Conservation (phyloP, 2,797 vertebrate genomes). For the Chelon auratus region DNA sequence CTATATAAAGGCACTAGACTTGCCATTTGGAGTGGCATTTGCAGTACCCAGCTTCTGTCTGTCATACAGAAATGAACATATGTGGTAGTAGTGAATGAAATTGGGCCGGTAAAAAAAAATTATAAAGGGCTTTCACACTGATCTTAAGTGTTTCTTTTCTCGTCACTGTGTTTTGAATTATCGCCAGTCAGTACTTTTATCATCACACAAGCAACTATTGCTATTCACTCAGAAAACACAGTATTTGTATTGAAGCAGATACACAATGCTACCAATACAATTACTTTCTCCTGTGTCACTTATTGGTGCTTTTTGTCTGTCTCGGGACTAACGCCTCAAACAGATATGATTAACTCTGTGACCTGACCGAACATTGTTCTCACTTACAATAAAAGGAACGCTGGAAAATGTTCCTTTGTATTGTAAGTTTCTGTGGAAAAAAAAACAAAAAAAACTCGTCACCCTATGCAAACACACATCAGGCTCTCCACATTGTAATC, state of each 20-base stretch:
- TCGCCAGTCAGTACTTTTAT: slow-evolving; percentile 8
- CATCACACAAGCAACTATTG: slow-evolving; percentile 3
- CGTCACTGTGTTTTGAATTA: slow-evolving; percentile 22
- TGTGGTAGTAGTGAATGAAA: slow-evolving; percentile 33
- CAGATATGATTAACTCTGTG: slow-evolving; percentile 5
- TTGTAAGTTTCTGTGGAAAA: slow-evolving; percentile 17
- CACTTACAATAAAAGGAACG: too few species aligned
- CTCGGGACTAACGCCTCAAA: slow-evolving; percentile 13
- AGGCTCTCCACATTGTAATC: slow-evolving; percentile 8
- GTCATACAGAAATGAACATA: slow-evolving; percentile 76
- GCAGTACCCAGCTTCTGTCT: slow-evolving; percentile 75
- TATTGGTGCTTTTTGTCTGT: slow-evolving; percentile 3
- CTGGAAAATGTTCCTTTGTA: slow-evolving; percentile 15
- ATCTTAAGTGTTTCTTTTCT: slow-evolving; percentile 38
- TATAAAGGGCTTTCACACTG: too few species aligned
- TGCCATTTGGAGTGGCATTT: slow-evolving; percentile 78
- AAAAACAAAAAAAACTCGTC: background rate
- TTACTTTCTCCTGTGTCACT: background rate
- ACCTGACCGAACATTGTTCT: too few species aligned
- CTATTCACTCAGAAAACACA: background rate
- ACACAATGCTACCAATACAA: background rate
- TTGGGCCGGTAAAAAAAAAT: slow-evolving; percentile 1
- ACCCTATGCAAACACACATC: slow-evolving; percentile 23
- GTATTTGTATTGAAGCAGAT: background rate
- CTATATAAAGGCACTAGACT: slow-evolving; percentile 76